Evolutionary conservation across 2,113 vertebrate species (phyloP).

Genomic region (Platysternon megacephalum): DNA sequence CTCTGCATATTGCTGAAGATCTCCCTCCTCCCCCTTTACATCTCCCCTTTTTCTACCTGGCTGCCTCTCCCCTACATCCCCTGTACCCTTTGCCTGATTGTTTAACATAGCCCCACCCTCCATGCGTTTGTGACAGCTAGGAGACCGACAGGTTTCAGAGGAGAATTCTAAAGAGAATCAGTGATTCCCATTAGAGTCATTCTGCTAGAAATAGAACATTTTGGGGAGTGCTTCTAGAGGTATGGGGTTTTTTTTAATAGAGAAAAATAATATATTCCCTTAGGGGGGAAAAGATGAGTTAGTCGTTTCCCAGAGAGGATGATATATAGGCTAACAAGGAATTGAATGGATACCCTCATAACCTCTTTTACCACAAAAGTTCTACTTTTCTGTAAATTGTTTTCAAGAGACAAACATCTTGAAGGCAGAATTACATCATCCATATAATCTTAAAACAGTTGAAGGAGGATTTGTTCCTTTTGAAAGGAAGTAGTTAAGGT

Average conservation of each 20-base stretch:
- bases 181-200: not conserved
- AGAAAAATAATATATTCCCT: not conserved
- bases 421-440: not conserved
- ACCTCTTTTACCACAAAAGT: not conserved
- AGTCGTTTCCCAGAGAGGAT: not conserved
- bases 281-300: not conserved
- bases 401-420: not conserved
- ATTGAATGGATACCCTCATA: not conserved
- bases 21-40: not conserved
- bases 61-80: not conserved
- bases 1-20: not conserved
- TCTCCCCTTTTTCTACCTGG: not conserved
- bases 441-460: not conserved
- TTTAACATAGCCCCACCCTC: not conserved
- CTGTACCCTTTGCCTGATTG: not conserved
- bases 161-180: not conserved
- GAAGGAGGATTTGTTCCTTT: not conserved
- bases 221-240: not conserved
- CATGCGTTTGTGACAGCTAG: not conserved
- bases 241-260: not conserved
- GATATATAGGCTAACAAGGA: not conserved
- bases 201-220: not conserved
- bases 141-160: not conserved
- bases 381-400: not conserved
- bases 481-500: not conserved